Evolutionary conservation across 1,140 invertebrate genomes (phyloP).

Genomic region (Schmidtea mediterranea): DNA sequence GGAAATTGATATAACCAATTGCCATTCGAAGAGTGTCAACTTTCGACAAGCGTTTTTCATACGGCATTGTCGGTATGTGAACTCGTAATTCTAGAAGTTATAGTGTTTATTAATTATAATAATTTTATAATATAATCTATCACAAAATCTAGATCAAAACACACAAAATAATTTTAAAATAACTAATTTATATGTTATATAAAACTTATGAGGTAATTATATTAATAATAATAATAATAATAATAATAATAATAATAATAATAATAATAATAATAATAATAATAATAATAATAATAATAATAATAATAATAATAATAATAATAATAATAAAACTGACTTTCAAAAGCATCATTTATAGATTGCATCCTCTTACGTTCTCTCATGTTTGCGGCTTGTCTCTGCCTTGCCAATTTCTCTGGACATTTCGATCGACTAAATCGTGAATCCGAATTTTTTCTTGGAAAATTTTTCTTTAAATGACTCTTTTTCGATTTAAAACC

Average conservation of each 20-base stretch:
- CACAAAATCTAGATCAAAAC: too few relatives aligned
- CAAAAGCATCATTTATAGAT: slow-evolving; percentile 75
- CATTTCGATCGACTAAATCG: slow-evolving; percentile 5
- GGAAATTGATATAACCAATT: slow-evolving; percentile 10
- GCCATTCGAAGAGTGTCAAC: slow-evolving; percentile 20
- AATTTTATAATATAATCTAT: background rate
- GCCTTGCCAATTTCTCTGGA: slow-evolving; percentile 42
- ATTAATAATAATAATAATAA: too few relatives aligned
- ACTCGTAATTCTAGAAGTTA: slow-evolving; percentile 34
- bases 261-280: too few relatives aligned
- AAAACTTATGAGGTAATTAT: too few relatives aligned
- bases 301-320: too few relatives aligned
- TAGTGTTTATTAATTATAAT: background rate
- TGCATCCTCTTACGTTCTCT: slow-evolving; percentile 70
- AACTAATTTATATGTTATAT: too few relatives aligned
- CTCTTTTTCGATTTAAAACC: too few relatives aligned
- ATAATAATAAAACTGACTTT: slow-evolving; percentile 27
- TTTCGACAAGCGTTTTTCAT: slow-evolving; percentile 72
- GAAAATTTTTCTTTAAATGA: too few relatives aligned
- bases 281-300: too few relatives aligned
- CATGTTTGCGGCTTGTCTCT: slow-evolving; percentile 68
- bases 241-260: too few relatives aligned
- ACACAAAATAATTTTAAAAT: too few relatives aligned
- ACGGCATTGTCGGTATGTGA: slow-evolving; percentile 70
- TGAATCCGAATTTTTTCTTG: too few relatives aligned